phyloP scores from a whole-genome alignment of 1,140 invertebrate species.

The Hylyphantes graminicola region DNA sequence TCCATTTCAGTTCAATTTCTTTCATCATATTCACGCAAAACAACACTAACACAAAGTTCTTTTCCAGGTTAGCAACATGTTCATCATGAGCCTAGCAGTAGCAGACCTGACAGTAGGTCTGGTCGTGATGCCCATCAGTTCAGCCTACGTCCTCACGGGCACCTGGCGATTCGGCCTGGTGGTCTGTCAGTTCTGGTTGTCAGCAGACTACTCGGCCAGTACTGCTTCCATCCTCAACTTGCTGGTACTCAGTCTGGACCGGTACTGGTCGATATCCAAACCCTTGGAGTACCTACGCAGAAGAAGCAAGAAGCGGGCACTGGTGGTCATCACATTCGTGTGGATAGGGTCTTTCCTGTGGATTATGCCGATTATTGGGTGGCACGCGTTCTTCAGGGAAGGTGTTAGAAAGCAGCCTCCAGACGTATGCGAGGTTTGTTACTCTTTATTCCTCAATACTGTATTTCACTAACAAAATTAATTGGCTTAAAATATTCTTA shows the following conservation, averaged over 20 bases:
- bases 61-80: slow-evolving; percentile 74
- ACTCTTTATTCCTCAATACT: too few species aligned
- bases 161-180: slow-evolving; percentile 73
- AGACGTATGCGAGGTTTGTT: slow-evolving; percentile 63
- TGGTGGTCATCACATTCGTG: slow-evolving; percentile 71
- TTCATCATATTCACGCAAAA: too few species aligned
- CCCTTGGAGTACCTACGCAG: slow-evolving; percentile 74
- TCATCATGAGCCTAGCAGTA: slow-evolving; percentile 76
- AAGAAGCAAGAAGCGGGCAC: slow-evolving; percentile 73
- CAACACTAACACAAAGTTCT: neutral
- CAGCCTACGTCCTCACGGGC: slow-evolving; percentile 74
- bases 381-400: slow-evolving; percentile 66
- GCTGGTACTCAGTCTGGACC: slow-evolving; percentile 70
- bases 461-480: too few species aligned
- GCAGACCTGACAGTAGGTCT: slow-evolving; percentile 76
- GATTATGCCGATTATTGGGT: slow-evolving; percentile 72
- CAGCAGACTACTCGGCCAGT: slow-evolving; percentile 75
- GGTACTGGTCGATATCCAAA: slow-evolving; percentile 73
- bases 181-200: slow-evolving; percentile 72
- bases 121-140: slow-evolving; percentile 75
- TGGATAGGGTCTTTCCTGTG: slow-evolving; percentile 72
- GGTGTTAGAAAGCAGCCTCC: slow-evolving; percentile 60
- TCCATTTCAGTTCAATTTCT: too few species aligned
- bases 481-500: too few species aligned
- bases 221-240: slow-evolving; percentile 77